Percentiles rank a stretch among this genome's conserved stretches.
Evolutionary conservation across 2,113 vertebrate genomes (phyloP).

Genomic region (Acanthisitta chloris): DNA sequence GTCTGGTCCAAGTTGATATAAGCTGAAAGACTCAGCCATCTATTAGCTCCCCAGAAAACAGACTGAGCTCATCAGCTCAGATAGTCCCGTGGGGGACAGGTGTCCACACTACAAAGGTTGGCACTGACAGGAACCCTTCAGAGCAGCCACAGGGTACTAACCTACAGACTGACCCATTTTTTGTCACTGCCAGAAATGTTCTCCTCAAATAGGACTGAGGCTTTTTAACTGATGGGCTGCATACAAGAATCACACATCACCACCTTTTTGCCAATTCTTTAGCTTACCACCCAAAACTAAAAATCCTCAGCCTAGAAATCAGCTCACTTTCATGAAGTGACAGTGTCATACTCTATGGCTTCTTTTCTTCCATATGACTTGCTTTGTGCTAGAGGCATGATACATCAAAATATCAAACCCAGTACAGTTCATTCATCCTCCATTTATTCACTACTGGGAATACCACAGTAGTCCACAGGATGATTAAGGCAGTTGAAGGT

Average conservation of each 20-base stretch:
- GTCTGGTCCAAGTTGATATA: background rate
- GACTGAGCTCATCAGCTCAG: background rate
- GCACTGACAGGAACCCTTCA: background rate
- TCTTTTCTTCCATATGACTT: background rate
- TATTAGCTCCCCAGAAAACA: background rate
- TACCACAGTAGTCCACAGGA: conserved; percentile 41
- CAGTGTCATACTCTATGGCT: background rate
- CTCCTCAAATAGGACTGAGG: background rate
- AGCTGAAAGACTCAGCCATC: background rate
- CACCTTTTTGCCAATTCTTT: background rate
- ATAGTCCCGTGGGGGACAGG: background rate
- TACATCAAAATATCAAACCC: conserved; percentile 63
- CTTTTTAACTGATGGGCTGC: background rate
- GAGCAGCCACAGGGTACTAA: background rate
- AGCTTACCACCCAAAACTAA: background rate
- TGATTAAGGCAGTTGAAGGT: conserved; percentile 63
- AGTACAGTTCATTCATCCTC: conserved; percentile 44
- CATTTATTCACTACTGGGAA: conserved; percentile 58
- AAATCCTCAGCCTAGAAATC: background rate
- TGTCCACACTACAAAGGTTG: background rate
- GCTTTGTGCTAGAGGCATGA: conserved; percentile 20
- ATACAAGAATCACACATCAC: background rate
- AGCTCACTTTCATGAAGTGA: background rate
- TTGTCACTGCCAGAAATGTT: background rate
- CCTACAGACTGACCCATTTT: background rate